phyloP scores from a whole-genome alignment of 2,888 invertebrate genomes.

The Phortica okadai region DNA sequence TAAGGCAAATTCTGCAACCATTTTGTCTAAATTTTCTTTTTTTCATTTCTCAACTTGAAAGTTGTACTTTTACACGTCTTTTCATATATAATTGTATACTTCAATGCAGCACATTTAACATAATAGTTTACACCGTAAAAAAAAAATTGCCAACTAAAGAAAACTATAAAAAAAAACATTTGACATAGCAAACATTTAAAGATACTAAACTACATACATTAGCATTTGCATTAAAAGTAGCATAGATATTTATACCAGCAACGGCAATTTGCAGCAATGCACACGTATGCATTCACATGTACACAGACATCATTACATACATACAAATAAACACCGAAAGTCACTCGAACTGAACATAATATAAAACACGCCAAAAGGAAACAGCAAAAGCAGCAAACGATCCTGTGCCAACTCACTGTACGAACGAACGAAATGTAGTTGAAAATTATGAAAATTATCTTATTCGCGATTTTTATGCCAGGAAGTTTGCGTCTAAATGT shows the following conservation, averaged over 20 bases:
- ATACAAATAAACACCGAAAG: slow-evolving; percentile 50
- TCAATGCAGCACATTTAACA: slow-evolving; percentile 39
- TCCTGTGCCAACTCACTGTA: slow-evolving; percentile 52
- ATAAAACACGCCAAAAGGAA: slow-evolving; percentile 51
- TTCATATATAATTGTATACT: slow-evolving; percentile 50
- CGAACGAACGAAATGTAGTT: slow-evolving; percentile 65
- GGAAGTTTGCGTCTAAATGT: slow-evolving; percentile 71
- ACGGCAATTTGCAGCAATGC: background rate
- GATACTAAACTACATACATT: background rate
- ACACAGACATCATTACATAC: slow-evolving; percentile 38
- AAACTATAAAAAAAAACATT: background rate
- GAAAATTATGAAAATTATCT: slow-evolving; percentile 71
- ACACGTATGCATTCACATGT: slow-evolving; percentile 23
- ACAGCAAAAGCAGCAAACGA: slow-evolving; percentile 39
- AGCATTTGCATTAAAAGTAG: background rate
- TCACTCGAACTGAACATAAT: slow-evolving; percentile 58
- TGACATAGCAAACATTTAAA: slow-evolving; percentile 37
- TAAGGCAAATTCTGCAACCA: background rate
- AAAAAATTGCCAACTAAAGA: background rate
- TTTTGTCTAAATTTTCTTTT: background rate
- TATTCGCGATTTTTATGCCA: slow-evolving; percentile 70
- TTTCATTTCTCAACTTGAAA: background rate
- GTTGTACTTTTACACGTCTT: slow-evolving; percentile 47
- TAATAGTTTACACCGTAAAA: background rate
- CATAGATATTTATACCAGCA: background rate